phyloP scores from a whole-genome alignment of 23 tunicate species.

The Styela clava region DNA sequence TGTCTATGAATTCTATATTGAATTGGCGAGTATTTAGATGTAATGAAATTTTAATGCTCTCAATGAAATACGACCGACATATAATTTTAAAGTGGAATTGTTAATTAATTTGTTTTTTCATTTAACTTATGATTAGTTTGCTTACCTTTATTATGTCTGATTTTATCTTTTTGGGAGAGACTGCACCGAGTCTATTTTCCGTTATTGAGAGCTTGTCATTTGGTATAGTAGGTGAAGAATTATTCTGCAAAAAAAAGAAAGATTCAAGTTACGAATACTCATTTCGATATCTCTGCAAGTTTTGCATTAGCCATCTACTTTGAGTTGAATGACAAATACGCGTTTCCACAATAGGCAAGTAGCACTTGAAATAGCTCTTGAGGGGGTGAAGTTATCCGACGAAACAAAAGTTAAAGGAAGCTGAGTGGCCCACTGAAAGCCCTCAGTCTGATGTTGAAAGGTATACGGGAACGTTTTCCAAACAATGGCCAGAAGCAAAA shows the following conservation, averaged over 20 bases:
- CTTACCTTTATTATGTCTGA: slow-evolving; percentile 41
- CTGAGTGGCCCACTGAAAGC: neutral
- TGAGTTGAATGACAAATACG: neutral
- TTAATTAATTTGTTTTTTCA: no score
- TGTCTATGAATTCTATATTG: no score
- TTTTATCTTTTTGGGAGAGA: slow-evolving; percentile 52
- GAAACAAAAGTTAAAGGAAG: neutral
- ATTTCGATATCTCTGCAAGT: no score
- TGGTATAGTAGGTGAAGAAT: slow-evolving; percentile 46
- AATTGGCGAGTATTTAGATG: no score
- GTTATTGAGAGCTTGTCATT: slow-evolving; percentile 49
- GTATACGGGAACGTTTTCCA: slow-evolving; percentile 4
- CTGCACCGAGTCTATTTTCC: slow-evolving; percentile 33
- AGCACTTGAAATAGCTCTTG: neutral
- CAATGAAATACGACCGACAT: no score
- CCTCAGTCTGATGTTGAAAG: slow-evolving; percentile 14
- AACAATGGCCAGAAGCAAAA: slow-evolving; percentile 10
- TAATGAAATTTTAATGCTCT: no score
- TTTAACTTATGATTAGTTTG: no score
- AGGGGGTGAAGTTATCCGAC: slow-evolving; percentile 10
- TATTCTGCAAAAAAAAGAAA: slow-evolving; percentile 32
- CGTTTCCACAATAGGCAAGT: neutral
- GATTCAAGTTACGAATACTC: neutral
- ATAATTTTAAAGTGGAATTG: no score
- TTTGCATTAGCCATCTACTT: neutral